phyloP scores from a whole-genome alignment of 2,113 vertebrate genomes.

The Caracal caracal region DNA sequence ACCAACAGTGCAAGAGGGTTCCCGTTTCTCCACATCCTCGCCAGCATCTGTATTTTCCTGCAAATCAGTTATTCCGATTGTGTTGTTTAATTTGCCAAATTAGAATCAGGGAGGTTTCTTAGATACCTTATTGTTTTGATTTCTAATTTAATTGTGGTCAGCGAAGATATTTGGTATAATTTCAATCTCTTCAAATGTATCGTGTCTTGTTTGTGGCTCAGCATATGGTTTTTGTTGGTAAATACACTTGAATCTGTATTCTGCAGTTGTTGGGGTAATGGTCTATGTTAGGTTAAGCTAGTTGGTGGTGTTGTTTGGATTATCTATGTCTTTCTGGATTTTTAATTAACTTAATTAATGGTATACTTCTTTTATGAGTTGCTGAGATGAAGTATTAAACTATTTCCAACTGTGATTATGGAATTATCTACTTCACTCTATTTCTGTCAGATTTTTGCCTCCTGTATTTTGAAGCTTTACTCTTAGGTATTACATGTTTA shows the following conservation, averaged over 20 bases:
- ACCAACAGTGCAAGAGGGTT: too few species aligned
- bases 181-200: background rate
- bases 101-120: background rate
- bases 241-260: background rate
- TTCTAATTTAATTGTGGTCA: background rate
- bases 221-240: background rate
- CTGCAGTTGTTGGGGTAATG: background rate
- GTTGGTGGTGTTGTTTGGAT: background rate
- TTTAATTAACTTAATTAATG: background rate
- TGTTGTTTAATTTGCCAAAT: background rate
- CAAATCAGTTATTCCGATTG: background rate
- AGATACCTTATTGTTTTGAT: background rate
- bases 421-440: background rate
- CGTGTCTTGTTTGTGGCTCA: background rate
- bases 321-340: background rate
- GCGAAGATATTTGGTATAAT: background rate
- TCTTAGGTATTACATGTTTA: background rate
- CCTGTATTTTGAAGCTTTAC: background rate
- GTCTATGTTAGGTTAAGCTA: background rate
- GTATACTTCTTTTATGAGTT: background rate
- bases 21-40: too few species aligned
- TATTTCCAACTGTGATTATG: background rate
- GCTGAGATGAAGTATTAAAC: background rate
- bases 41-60: too few species aligned
- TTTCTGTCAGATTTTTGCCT: background rate